Base-by-base conservation (phyloP, 2,888 invertebrate genomes). In the Tetranychus piercei region DNA sequence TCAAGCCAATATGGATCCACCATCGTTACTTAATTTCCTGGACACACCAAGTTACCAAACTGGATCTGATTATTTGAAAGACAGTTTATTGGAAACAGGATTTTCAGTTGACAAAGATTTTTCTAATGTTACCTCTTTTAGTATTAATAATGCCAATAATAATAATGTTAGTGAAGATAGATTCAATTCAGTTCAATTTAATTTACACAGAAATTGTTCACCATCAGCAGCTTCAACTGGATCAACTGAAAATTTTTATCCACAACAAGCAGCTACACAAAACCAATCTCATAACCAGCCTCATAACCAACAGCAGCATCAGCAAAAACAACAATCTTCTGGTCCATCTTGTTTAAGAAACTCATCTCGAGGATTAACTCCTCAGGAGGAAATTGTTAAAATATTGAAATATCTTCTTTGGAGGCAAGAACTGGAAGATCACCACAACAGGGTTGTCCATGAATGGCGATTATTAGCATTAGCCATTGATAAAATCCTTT, bases 401-500 rank as follows among this genome's bases (percentile, higher is more conserved):
- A 83, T 84, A 11, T 80, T 86, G 70, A 81, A 81, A 76, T 80
- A 82, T 76, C 81, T 86, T 23, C 80, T 85, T 65, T 81, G 82
- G 67, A 82, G 84, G 74, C 85, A 86, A 77, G 85, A 85, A 77
- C 79, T 80, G 44, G 82, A 83, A 72, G 83, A 83, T 76, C 79
- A 79, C 22, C 81, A 83, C 76, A 82, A 82, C 77, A 80, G 82
- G 73, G 80, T 84, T 66, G 82, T 85, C 44, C 83, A 85, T 76
- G 85, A 86, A 78, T 86, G 86, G 86, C 80, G 85, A 45, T 83
- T 84, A 76, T 82, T 86, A 34, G 86, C 86, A 6, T 82, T 84
- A 77, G 82, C 82, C 70, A 82, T 86, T 43, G 86, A 86, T 79
- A 80, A 84, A 71, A 81, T 85, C 72, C 81, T 86, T 43, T 86